A percentile compares a stretch with the other conserved stretches of the same genome.
Conservation (phyloP, 2,113 vertebrate species). For the Rhodinocichla rosea region DNA sequence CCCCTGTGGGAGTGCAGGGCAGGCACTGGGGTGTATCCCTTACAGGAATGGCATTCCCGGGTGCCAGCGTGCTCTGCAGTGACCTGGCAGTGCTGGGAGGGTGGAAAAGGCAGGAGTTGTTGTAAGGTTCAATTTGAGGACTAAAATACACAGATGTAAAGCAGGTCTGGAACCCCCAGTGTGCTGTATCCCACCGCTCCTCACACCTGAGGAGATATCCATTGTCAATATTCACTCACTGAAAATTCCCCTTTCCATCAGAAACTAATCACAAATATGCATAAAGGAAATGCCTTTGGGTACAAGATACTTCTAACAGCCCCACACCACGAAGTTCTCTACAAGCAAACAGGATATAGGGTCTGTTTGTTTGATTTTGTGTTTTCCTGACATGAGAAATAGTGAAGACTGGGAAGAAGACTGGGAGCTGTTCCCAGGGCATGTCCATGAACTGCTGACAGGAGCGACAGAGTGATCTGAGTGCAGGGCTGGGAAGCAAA, state of each 20-base stretch:
- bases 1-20: background rate
- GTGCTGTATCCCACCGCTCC: background rate
- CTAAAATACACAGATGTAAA: background rate
- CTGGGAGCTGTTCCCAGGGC: background rate
- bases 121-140: background rate
- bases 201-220: background rate
- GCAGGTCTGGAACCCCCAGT: background rate
- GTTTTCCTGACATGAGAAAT: background rate
- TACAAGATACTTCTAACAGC: background rate
- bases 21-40: rapidly evolving
- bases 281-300: background rate
- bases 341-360: background rate
- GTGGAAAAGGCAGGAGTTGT: background rate
- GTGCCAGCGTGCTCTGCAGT: background rate
- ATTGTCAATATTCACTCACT: background rate
- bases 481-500: background rate
- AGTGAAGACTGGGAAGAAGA: background rate
- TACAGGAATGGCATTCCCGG: background rate
- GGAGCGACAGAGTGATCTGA: background rate
- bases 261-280: background rate
- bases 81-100: rapidly evolving
- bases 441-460: background rate
- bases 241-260: background rate
- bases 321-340: background rate
- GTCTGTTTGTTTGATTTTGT: background rate